Conservation (phyloP, 2,888 invertebrate genomes). For the Synanthedon tipuliformis region DNA sequence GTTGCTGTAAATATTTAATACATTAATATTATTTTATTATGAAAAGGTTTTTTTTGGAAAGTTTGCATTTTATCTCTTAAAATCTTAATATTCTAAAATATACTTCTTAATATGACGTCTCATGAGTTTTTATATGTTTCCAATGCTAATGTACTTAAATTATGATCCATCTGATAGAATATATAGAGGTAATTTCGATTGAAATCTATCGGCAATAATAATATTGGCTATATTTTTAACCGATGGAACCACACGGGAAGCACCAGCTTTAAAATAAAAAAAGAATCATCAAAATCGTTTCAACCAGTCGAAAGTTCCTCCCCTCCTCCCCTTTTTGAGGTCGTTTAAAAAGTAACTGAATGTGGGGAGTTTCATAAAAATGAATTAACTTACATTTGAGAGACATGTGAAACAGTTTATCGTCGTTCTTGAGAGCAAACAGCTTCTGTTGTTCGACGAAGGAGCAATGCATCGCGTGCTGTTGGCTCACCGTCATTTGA, state of each 20-base stretch:
- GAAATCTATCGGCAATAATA: neutral
- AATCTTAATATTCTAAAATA: too few species aligned
- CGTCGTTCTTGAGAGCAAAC: conserved; percentile 50
- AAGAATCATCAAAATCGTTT: too few species aligned
- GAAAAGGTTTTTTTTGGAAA: neutral
- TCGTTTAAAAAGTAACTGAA: neutral
- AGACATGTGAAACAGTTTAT: conserved; percentile 57
- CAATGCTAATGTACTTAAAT: too few species aligned
- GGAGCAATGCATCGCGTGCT: conserved; percentile 60
- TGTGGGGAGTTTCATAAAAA: neutral
- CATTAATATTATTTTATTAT: neutral
- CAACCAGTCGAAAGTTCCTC: too few species aligned
- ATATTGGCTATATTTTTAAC: too few species aligned
- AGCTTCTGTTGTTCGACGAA: conserved; percentile 60
- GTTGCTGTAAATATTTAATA: conserved; percentile 30
- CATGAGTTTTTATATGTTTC: too few species aligned
- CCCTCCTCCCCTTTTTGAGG: too few species aligned
- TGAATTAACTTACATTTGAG: conserved; percentile 36
- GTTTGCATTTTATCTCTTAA: too few species aligned
- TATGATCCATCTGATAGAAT: too few species aligned
- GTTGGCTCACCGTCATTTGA: conserved; percentile 50
- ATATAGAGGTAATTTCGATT: neutral
- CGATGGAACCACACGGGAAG: too few species aligned
- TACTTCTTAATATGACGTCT: too few species aligned
- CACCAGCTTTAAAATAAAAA: too few species aligned